A percentile compares a stretch with the other conserved stretches of the same genome.
Evolutionary conservation across 2,888 invertebrate species (phyloP).

Genomic region (Seladonia tumulorum): DNA sequence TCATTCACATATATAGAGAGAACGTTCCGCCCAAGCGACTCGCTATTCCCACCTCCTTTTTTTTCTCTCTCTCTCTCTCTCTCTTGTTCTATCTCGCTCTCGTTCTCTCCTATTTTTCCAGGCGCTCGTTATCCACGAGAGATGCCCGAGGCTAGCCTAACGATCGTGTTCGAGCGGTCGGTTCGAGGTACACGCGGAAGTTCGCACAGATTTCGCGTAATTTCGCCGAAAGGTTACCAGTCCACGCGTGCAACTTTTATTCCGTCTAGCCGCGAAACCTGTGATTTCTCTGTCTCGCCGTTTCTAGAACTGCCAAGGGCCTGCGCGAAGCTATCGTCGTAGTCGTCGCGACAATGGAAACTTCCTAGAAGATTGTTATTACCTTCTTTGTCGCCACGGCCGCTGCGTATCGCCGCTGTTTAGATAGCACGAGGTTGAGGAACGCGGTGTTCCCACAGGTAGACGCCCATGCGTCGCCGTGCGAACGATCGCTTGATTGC

Average conservation of each 20-base stretch:
- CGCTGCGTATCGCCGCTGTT: conserved; percentile 14
- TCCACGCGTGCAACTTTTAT: not conserved
- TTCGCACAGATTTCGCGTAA: not conserved
- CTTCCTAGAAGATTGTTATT: conserved; percentile 8
- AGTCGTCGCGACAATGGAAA: conserved; percentile 18
- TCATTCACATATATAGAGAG: conserved; percentile 38
- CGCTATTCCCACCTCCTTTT: conserved; percentile 37
- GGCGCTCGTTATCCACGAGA: conserved; percentile 15
- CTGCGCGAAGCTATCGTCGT: not conserved
- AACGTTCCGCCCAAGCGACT: conserved; percentile 57
- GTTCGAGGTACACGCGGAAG: conserved; percentile 21
- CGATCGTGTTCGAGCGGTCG: conserved; percentile 13
- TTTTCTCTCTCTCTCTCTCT: not conserved
- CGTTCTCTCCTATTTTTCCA: conserved; percentile 13
- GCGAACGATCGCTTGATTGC: conserved; percentile 4
- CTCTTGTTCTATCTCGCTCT: not conserved
- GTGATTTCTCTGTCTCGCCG: not conserved
- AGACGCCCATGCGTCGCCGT: conserved; percentile 7
- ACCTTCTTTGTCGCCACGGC: not conserved
- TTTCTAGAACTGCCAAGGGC: not conserved
- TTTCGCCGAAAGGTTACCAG: not conserved
- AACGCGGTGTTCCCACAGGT: conserved; percentile 12
- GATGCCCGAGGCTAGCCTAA: not conserved
- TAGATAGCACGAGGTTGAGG: conserved; percentile 11
- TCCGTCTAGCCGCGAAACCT: not conserved